Evolutionary conservation across 2,113 vertebrate genomes (phyloP).

Genomic region (Tetrax tetrax): DNA sequence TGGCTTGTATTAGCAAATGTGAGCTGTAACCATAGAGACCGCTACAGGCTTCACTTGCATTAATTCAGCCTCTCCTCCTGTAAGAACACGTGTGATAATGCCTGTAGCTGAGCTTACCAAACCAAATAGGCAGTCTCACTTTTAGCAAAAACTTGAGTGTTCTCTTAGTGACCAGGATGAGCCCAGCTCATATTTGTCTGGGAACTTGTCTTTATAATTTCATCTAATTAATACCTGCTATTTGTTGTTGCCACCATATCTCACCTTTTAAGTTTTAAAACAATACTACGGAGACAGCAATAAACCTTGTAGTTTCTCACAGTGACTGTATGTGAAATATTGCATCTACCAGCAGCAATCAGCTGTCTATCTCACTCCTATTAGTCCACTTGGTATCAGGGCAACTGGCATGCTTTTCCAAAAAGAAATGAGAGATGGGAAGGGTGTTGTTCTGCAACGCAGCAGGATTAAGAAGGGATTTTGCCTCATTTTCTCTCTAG

Average conservation of each 20-base stretch:
- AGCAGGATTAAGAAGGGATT: neutral
- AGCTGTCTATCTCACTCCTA: neutral
- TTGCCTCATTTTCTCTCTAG: neutral
- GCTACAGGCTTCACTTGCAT: constrained; percentile 33
- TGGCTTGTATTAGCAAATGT: constrained; percentile 57
- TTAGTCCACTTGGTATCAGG: neutral
- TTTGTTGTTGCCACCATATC: neutral
- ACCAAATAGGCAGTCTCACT: neutral
- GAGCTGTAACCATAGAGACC: constrained; percentile 68
- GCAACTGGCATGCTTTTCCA: neutral
- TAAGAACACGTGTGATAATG: neutral
- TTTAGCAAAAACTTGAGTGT: neutral
- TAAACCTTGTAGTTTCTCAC: constrained; percentile 19
- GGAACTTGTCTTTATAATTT: neutral
- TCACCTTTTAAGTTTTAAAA: constrained; percentile 20
- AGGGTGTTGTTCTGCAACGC: neutral
- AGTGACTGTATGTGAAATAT: neutral
- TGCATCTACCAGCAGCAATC: neutral
- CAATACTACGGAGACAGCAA: neutral
- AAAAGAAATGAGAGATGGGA: neutral
- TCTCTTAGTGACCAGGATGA: neutral
- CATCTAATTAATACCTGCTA: neutral
- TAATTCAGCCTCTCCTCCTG: neutral
- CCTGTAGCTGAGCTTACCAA: neutral
- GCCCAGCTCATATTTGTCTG: neutral